Evolutionary conservation across 2,888 invertebrate genomes (phyloP).

Genomic region (Pseudeuparius sepicola): DNA sequence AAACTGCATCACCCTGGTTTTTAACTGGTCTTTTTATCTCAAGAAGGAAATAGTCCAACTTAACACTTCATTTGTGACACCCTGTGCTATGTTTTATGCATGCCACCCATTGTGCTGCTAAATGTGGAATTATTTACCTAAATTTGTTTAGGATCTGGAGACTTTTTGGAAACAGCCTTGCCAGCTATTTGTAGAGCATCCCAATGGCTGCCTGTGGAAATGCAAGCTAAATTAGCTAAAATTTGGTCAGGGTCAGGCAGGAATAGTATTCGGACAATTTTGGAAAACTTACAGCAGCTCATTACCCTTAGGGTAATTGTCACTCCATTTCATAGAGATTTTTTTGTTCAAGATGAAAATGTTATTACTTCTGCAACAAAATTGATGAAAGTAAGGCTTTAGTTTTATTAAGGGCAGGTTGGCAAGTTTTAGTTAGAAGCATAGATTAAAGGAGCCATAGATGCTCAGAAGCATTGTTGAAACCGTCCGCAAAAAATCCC

Average conservation of each 20-base stretch:
- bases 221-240: constrained; percentile 70
- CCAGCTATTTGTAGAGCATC: constrained; percentile 71
- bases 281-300: constrained; percentile 77
- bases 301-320: constrained; percentile 78
- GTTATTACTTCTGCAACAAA: constrained; percentile 76
- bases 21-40: no score
- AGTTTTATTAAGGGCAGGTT: background rate
- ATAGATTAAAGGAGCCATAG: no score
- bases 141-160: constrained; percentile 59
- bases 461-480: no score
- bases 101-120: no score
- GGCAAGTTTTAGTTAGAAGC: no score
- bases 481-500: no score
- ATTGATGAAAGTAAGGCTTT: constrained; percentile 63
- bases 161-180: constrained; percentile 73
- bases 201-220: constrained; percentile 59
- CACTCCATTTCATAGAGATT: constrained; percentile 59
- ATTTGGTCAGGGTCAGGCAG: constrained; percentile 62
- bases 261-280: constrained; percentile 49
- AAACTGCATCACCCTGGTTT: no score
- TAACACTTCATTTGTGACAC: no score
- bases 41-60: no score
- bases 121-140: no score
- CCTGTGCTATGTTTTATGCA: no score
- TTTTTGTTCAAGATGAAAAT: constrained; percentile 75